Evolutionary conservation across 1,140 invertebrate genomes (phyloP).

Genomic region (Penaeus vannamei): DNA sequence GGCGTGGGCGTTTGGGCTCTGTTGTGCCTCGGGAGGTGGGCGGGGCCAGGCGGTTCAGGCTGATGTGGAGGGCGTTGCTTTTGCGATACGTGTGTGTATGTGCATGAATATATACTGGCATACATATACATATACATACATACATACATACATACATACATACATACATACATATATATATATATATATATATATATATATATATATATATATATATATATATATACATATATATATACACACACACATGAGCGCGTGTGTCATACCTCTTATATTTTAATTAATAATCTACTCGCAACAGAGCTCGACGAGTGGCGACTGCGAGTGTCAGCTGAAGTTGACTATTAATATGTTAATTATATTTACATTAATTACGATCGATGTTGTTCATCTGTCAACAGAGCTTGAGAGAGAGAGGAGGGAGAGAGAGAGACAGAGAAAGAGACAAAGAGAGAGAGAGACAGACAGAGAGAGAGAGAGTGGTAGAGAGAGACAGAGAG

Average conservation of each 20-base stretch:
- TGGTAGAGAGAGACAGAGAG: no score
- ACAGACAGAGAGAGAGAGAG: no score
- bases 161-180: slow-evolving; percentile 1
- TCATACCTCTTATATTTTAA: background rate
- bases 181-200: slow-evolving; percentile 30
- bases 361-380: no score
- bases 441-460: no score
- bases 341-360: no score
- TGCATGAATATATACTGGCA: background rate
- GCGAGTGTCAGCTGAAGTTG: no score
- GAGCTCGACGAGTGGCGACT: no score
- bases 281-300: no score
- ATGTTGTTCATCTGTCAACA: no score
- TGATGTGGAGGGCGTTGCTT: background rate
- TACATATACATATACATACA: slow-evolving; percentile 18
- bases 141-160: slow-evolving; percentile 11
- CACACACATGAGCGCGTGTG: background rate
- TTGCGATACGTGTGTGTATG: background rate
- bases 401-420: no score
- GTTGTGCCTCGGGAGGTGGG: background rate
- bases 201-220: background rate
- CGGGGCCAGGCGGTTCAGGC: background rate
- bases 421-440: no score
- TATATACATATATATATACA: slow-evolving; percentile 14
- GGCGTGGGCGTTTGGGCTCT: background rate